These are phyloP conservation scores for Rallus crepitans DNA, from an alignment of 2,797 vertebrate species.

Conservation along the genomic window DNA sequence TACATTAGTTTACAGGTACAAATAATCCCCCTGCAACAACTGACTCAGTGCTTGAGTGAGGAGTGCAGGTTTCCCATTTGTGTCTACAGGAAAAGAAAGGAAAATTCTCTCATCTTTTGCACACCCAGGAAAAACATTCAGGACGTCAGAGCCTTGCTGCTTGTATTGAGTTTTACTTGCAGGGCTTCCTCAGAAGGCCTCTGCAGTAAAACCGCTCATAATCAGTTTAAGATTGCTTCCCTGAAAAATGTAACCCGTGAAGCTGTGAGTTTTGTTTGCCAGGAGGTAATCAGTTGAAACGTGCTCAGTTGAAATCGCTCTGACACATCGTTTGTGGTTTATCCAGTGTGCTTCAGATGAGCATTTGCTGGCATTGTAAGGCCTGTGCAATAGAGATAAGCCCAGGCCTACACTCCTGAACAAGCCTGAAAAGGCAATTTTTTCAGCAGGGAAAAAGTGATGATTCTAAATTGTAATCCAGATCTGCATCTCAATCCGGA, in stretches of 20 bases:
- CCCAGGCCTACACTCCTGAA: not conserved
- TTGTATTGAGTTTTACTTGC: not conserved
- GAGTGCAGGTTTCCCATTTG: not conserved
- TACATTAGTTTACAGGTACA: not conserved
- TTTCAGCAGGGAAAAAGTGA: not conserved
- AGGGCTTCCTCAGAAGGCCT: not conserved
- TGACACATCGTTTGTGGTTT: not conserved
- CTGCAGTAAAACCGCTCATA: not conserved
- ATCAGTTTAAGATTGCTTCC: not conserved
- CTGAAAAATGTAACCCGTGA: not conserved
- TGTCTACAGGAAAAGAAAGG: not conserved
- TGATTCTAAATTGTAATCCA: not conserved
- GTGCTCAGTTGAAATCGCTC: not conserved
- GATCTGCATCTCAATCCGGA: not conserved
- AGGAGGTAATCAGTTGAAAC: not conserved
- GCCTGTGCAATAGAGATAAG: constrained; percentile 1
- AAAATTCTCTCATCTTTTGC: not conserved
- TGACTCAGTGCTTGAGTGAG: not conserved
- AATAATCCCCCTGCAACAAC: not conserved
- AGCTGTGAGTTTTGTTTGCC: not conserved
- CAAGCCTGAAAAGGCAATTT: not conserved
- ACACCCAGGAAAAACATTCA: not conserved
- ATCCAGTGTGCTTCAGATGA: not conserved
- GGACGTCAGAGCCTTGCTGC: not conserved
- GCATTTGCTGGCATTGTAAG: not conserved